Conservation (phyloP, 2,888 invertebrate genomes). For the Glaucopsyche alexis region DNA sequence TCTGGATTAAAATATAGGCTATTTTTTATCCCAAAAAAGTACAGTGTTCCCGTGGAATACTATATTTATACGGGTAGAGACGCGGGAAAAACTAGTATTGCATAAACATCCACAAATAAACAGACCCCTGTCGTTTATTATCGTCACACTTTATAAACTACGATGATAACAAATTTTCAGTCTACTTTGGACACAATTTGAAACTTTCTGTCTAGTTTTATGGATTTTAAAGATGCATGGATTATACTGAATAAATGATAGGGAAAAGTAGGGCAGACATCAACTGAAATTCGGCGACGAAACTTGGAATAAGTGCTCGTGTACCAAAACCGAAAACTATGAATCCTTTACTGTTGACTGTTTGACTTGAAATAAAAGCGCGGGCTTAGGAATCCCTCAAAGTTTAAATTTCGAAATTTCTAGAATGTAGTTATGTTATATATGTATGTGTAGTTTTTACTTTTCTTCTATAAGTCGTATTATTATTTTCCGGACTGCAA, state of each 20-base stretch:
- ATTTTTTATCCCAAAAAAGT: no score
- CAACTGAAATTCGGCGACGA: conserved; percentile 2
- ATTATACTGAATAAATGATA: not conserved
- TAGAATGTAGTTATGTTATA: not conserved
- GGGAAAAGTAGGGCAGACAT: not conserved
- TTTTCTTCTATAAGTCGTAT: no score
- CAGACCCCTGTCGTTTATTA: no score
- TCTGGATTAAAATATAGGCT: no score
- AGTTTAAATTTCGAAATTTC: not conserved
- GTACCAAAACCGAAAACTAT: not conserved
- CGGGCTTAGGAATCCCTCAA: not conserved
- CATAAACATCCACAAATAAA: no score
- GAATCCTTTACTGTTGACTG: not conserved
- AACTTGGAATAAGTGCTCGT: not conserved
- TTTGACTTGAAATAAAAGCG: not conserved
- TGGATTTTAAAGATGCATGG: conserved; percentile 11
- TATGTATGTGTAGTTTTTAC: not conserved
- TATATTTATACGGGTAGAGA: no score
- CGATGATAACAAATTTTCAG: not conserved
- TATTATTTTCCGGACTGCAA: no score
- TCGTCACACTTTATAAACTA: no score
- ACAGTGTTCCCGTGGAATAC: no score
- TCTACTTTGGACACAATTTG: not conserved
- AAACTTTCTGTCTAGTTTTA: not conserved
- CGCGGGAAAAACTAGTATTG: no score